Base-by-base conservation (phyloP, 64 coral and sea anemone genomes). In the Catalaphyllia jardinei region DNA sequence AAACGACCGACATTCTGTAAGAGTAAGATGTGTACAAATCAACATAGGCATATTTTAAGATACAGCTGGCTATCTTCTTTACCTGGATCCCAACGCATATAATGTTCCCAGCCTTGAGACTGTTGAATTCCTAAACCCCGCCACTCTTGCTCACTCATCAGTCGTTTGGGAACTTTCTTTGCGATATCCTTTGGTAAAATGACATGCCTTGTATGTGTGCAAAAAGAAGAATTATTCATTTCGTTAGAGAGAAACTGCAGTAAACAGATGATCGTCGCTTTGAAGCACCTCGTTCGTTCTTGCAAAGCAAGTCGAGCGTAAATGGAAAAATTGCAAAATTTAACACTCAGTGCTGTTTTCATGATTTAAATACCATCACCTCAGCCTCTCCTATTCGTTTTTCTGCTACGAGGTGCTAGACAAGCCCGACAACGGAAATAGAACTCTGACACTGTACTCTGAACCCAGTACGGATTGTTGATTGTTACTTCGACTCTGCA, bases 61-160 rank as follows among this genome's bases (percentile, higher is more conserved):
- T 46, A 46, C 6, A 46, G 6, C 42, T 46, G 42, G 42, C 39
- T 35, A 39, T 57, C 54, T 57, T 57, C 54, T 75, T 93, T 95
- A 95, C 97, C 97, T 74, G 97, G 97, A n/a, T 49, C 80, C 19
- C 95, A 94, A 54, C 83, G 87, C 85, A 99, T 79, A 28, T 91
- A 99, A 67, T 99, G 91, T 69, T 91, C 87, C 97, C 97, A 99
- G 20, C 97, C 97, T 67, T 95, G 91, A 22, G 97, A 99, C 29
- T 95, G 94, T 67, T 99, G 97, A 28, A 99, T 79, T 6, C 97
- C 97, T 52, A 99, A 88, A 12, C 72, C 54, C 24, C 97, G 90
- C 97, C 97, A 99, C 78, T 99, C 93, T 22, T 93, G 52, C 69
- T 99, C 97, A 14, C 88, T 67, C 97, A 99, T 91, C 7, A 99